Conservation (phyloP, 2,797 vertebrate species). For the Loris lydekkerianus region DNA sequence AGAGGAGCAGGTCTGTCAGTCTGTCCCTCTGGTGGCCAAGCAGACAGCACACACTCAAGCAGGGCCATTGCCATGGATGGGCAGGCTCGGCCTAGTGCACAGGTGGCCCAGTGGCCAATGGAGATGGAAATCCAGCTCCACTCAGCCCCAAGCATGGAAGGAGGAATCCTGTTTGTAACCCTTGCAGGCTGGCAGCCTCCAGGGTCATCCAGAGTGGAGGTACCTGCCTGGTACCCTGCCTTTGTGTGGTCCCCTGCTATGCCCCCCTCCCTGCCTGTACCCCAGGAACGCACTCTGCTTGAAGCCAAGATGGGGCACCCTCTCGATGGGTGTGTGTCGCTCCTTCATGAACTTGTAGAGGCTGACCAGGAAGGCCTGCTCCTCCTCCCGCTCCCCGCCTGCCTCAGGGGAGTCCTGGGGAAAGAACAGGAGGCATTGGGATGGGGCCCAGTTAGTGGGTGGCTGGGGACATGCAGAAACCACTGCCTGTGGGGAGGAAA, state of each 20-base stretch:
- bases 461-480: not conserved
- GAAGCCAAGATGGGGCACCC: slow-evolving; percentile 97
- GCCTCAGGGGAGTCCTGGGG: slow-evolving; percentile 85
- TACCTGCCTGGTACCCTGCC: not conserved
- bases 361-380: slow-evolving; percentile 93
- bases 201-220: not conserved
- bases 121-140: not conserved
- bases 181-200: not conserved
- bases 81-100: not conserved
- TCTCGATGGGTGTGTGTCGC: slow-evolving; percentile 95
- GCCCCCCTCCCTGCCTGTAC: slow-evolving; percentile 64
- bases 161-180: not conserved
- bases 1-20: slow-evolving; percentile 54
- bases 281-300: slow-evolving; percentile 94
- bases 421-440: slow-evolving; percentile 73
- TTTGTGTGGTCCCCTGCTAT: slow-evolving; percentile 17
- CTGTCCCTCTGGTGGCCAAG: not conserved
- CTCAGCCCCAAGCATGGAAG: slow-evolving; percentile 2
- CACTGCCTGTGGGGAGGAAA: not conserved
- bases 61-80: not conserved
- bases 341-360: slow-evolving; percentile 97
- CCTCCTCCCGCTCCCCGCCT: slow-evolving; percentile 89
- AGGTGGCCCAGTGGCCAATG: not conserved
- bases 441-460: not conserved
- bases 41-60: not conserved